Evolutionary conservation across 2,888 invertebrate species (phyloP).

Genomic region (Agonopterix alstromeriana): DNA sequence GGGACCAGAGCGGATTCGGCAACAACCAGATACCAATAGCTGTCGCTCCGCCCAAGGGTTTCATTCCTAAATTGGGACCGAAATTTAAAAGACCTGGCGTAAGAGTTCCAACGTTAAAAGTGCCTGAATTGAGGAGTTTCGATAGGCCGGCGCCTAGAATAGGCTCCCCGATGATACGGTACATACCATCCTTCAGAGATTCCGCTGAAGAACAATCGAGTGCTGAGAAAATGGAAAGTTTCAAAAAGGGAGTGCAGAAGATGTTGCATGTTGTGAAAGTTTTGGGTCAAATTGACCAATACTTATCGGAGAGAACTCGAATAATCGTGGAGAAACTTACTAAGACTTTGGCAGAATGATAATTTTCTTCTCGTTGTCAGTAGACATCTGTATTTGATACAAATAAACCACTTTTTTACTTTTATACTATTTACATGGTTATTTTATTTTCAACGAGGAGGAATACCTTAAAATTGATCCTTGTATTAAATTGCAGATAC

Average conservation of each 20-base stretch:
- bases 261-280: slow-evolving; percentile 63
- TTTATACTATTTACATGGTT: too few relatives aligned
- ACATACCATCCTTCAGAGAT: slow-evolving; percentile 23
- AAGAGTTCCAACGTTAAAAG: slow-evolving; percentile 27
- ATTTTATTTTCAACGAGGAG: too few relatives aligned
- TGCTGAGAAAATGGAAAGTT: slow-evolving; percentile 56
- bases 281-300: slow-evolving; percentile 58
- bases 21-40: slow-evolving; percentile 40
- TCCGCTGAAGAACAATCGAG: slow-evolving; percentile 44
- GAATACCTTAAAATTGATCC: too few relatives aligned
- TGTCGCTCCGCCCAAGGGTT: slow-evolving; percentile 46
- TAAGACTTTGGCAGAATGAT: slow-evolving; percentile 48
- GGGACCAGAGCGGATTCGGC: slow-evolving; percentile 42
- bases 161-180: slow-evolving; percentile 30
- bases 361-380: too few relatives aligned
- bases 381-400: too few relatives aligned
- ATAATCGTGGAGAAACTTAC: slow-evolving; percentile 59
- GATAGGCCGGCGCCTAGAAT: slow-evolving; percentile 35
- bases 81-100: slow-evolving; percentile 42
- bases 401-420: too few relatives aligned
- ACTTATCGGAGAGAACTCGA: slow-evolving; percentile 57
- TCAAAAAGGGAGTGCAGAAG: slow-evolving; percentile 63
- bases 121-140: slow-evolving; percentile 10
- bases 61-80: slow-evolving; percentile 36
- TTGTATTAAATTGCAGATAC: too few relatives aligned